Percentiles rank a stretch among this genome's conserved stretches.
Evolutionary conservation across 2,888 invertebrate genomes (phyloP).

Genomic region (Bhutanitis thaidina): DNA sequence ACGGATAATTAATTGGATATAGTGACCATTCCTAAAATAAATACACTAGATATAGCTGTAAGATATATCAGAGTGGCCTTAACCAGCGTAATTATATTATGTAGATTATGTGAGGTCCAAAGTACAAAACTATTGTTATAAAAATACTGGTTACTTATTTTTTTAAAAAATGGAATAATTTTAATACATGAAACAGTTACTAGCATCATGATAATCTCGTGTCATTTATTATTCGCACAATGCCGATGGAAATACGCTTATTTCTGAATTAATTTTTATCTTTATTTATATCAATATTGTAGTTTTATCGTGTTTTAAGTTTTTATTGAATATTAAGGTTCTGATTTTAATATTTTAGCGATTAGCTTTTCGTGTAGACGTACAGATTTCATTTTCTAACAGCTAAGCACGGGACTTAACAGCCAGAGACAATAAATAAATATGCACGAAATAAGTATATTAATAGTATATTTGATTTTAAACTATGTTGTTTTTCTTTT

Average conservation of each 20-base stretch:
- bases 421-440: no score
- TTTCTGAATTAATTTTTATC: slow-evolving; percentile 48
- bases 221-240: slow-evolving; percentile 49
- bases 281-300: slow-evolving; percentile 39
- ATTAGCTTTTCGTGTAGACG: slow-evolving; percentile 21
- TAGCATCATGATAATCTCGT: slow-evolving; percentile 8
- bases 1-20: slow-evolving; percentile 26
- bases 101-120: slow-evolving; percentile 32
- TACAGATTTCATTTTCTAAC: slow-evolving; percentile 13
- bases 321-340: slow-evolving; percentile 49
- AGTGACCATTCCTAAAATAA: slow-evolving; percentile 34
- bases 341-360: slow-evolving; percentile 30
- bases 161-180: slow-evolving; percentile 7
- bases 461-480: no score
- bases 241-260: slow-evolving; percentile 53
- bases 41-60: slow-evolving; percentile 18
- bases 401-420: slow-evolving; percentile 5
- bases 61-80: slow-evolving; percentile 34
- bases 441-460: no score
- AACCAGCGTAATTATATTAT: slow-evolving; percentile 28
- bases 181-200: background rate
- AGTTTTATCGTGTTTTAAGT: slow-evolving; percentile 31
- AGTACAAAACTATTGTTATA: slow-evolving; percentile 56
- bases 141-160: slow-evolving; percentile 30
- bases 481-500: background rate